A percentile compares a stretch with the other conserved stretches of the same genome.
These are phyloP conservation scores for Ophioninae sp. DNA, from an alignment of 2,888 invertebrate genomes.

Conservation along the genomic window DNA sequence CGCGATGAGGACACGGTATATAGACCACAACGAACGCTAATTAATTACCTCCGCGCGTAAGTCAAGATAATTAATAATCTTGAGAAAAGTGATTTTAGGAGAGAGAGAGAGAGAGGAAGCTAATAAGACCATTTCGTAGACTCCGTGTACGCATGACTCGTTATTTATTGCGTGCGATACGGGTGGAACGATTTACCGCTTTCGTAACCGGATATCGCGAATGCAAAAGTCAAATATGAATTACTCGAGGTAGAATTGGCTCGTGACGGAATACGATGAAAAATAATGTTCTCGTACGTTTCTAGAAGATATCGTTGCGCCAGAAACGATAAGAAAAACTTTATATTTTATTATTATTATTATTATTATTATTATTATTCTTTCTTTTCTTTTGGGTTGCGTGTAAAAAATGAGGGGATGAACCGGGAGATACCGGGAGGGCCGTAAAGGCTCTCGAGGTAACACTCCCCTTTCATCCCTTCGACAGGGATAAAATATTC, in stretches of 20 bases:
- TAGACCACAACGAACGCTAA: slow-evolving; percentile 26
- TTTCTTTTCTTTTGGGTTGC: neutral
- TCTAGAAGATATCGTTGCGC: neutral
- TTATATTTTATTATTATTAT: no score
- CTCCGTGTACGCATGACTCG: slow-evolving; percentile 24
- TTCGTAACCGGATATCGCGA: neutral
- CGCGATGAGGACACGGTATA: neutral
- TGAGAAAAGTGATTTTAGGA: slow-evolving; percentile 43
- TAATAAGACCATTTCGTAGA: slow-evolving; percentile 2
- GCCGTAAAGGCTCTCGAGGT: slow-evolving; percentile 53
- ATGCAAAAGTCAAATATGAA: neutral
- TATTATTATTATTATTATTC: no score
- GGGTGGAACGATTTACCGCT: neutral
- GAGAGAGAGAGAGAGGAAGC: neutral
- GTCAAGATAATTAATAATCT: slow-evolving; percentile 60
- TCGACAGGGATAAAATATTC: slow-evolving; percentile 57
- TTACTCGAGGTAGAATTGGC: slow-evolving; percentile 41
- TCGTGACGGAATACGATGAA: neutral
- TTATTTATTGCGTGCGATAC: slow-evolving; percentile 33
- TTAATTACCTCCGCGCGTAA: slow-evolving; percentile 51
- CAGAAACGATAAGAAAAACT: neutral
- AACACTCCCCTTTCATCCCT: slow-evolving; percentile 6
- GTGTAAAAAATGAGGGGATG: slow-evolving; percentile 31
- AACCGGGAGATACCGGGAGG: slow-evolving; percentile 41
- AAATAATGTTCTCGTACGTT: slow-evolving; percentile 3